These are phyloP conservation scores for Pandion haliaetus DNA, from an alignment of 2,113 vertebrate species.

Conservation along the genomic window DNA sequence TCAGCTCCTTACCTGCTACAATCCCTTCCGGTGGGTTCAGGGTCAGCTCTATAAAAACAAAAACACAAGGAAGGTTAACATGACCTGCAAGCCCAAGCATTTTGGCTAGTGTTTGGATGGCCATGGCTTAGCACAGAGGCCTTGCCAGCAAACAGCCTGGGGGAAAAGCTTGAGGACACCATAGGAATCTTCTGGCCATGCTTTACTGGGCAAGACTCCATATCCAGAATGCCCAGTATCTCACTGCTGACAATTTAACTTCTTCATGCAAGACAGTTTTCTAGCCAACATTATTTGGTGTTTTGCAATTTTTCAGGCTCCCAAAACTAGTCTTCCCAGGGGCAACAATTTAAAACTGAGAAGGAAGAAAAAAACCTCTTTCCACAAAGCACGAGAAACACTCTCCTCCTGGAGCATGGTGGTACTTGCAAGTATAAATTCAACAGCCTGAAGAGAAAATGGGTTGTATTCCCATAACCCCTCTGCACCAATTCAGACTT, in stretches of 20 bases:
- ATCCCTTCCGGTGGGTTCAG: conserved; percentile 95
- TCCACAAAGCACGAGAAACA: not conserved
- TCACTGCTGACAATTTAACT: not conserved
- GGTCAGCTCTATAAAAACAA: conserved; percentile 84
- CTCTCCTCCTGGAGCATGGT: not conserved
- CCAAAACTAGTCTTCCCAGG: not conserved
- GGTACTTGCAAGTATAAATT: not conserved
- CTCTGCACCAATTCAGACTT: not conserved
- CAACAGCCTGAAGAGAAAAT: not conserved
- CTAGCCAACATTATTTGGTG: not conserved
- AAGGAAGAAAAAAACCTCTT: not conserved
- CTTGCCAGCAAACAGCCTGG: not conserved
- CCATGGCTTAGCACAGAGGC: not conserved
- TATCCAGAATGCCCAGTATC: not conserved
- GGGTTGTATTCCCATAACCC: not conserved
- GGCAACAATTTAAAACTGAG: not conserved
- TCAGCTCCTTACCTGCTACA: conserved; percentile 87
- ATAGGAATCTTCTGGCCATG: not conserved
- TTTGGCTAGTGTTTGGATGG: fast-evolving
- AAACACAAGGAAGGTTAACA: not conserved
- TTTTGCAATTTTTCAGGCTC: not conserved
- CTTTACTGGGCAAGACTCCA: not conserved
- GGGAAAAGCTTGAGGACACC: not conserved
- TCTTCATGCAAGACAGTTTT: not conserved
- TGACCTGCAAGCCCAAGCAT: fast-evolving